Evolutionary conservation across 1,140 invertebrate genomes (phyloP).

Genomic region (Pseudomyrmex pallidus): DNA sequence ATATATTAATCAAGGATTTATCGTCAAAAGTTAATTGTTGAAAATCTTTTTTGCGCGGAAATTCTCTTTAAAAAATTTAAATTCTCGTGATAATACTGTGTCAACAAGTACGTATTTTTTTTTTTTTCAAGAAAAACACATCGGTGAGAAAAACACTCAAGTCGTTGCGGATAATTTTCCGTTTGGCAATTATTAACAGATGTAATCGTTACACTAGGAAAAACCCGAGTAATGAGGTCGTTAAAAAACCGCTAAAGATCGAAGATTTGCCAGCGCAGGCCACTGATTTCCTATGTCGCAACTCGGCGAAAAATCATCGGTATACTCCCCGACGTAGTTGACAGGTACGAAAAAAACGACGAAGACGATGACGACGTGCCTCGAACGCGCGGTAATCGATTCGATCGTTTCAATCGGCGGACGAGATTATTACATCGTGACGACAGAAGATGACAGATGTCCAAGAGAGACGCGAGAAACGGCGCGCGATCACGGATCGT

Average conservation of each 20-base stretch:
- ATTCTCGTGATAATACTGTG: not conserved
- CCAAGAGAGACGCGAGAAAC: not conserved
- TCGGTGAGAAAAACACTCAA: not conserved
- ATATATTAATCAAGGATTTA: not conserved
- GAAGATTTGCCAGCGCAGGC: too few relatives aligned
- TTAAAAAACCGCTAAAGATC: not conserved
- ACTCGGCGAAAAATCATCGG: too few relatives aligned
- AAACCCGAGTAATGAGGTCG: not conserved
- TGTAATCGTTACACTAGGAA: not conserved
- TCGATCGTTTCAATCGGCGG: not conserved
- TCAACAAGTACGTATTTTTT: not conserved
- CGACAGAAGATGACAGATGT: not conserved
- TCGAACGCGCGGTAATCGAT: slow-evolving; percentile 5
- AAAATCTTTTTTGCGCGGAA: not conserved
- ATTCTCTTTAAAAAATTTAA: not conserved
- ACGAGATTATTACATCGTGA: not conserved
- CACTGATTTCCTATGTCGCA: too few relatives aligned
- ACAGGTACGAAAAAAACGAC: not conserved
- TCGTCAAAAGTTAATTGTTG: not conserved
- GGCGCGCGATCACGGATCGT: not conserved
- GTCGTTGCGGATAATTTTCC: not conserved
- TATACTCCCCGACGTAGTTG: too few relatives aligned
- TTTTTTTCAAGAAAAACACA: too few relatives aligned
- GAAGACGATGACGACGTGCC: not conserved
- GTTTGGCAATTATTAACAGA: not conserved